These are phyloP conservation scores for Callithrix jacchus DNA, from an alignment of 2,113 vertebrate genomes.

Conservation along the genomic window DNA sequence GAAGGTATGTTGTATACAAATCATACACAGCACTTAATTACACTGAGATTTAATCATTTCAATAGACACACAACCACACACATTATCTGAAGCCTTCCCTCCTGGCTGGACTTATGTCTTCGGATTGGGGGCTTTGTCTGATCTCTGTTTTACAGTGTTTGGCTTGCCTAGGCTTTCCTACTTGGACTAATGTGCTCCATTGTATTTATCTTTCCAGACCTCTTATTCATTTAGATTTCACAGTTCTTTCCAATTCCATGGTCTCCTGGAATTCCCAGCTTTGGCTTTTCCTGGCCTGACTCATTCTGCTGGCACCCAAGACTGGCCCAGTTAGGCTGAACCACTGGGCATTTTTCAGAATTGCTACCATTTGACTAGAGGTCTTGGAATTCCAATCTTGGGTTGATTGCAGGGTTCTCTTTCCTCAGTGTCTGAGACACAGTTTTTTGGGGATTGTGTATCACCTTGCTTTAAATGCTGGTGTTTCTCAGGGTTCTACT, in stretches of 20 bases:
- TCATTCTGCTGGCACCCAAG: background rate
- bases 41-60: background rate
- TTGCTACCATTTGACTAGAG: background rate
- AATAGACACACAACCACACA: background rate
- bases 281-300: background rate
- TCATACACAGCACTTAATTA: background rate
- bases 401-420: background rate
- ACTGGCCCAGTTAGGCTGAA: background rate
- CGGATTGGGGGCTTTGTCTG: background rate
- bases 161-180: background rate
- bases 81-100: background rate
- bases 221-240: constrained; percentile 46
- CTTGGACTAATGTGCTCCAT: background rate
- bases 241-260: background rate
- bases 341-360: background rate
- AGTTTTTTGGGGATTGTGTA: background rate
- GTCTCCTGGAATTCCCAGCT: background rate
- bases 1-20: background rate
- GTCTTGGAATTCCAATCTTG: background rate
- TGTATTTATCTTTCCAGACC: constrained; percentile 33
- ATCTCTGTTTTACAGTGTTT: background rate
- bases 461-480: background rate
- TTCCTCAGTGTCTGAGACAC: background rate
- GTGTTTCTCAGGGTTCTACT: no score
- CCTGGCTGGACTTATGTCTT: background rate